Evolutionary conservation across 2,113 vertebrate genomes (phyloP).

Genomic region (Pelusios castaneus): DNA sequence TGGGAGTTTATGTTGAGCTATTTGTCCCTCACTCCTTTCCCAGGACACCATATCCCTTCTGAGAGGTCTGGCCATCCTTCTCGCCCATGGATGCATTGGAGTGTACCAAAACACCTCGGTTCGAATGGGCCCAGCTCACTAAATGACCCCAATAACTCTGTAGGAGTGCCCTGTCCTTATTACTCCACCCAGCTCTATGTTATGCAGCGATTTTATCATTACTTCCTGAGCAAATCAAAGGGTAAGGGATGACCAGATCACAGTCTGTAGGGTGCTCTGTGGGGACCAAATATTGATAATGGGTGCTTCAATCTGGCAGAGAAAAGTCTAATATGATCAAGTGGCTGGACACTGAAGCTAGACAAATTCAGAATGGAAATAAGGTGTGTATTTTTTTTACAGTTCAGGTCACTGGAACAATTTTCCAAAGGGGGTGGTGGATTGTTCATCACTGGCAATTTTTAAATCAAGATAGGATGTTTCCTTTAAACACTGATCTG

Average conservation of each 20-base stretch:
- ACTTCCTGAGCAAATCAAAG: neutral
- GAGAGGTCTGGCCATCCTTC: neutral
- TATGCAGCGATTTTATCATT: neutral
- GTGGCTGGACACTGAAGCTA: neutral
- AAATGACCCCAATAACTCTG: neutral
- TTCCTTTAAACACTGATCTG: neutral
- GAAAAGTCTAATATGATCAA: neutral
- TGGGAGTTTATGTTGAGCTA: neutral
- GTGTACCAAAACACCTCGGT: neutral
- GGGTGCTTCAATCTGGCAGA: neutral
- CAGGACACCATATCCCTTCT: neutral
- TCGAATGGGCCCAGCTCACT: neutral
- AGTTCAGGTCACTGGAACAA: neutral
- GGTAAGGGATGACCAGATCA: neutral
- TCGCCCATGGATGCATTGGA: neutral
- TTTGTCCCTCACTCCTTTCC: neutral
- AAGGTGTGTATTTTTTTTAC: fast-evolving
- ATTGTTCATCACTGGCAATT: neutral
- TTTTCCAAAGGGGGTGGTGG: neutral
- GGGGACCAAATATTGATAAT: neutral
- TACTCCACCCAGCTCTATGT: neutral
- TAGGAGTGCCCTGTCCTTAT: neutral
- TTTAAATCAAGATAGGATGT: neutral
- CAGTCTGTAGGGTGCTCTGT: neutral
- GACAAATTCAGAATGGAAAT: neutral